phyloP scores from a whole-genome alignment of 2,113 vertebrate species.

The Caloenas nicobarica region DNA sequence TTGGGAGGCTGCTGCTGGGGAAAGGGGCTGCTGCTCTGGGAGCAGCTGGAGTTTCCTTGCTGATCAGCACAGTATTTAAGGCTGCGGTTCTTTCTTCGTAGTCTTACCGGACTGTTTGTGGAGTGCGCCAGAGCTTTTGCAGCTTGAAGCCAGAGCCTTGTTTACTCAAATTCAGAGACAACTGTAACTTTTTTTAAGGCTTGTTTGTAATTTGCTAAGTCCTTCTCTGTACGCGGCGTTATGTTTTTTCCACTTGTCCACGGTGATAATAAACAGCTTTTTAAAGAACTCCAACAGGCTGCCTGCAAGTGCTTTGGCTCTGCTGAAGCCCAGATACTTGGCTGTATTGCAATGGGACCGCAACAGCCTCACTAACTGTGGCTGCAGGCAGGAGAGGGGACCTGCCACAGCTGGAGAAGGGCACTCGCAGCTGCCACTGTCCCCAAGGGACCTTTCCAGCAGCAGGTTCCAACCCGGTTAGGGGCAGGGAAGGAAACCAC shows the following conservation, averaged over 20 bases:
- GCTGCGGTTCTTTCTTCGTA: neutral
- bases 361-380: neutral
- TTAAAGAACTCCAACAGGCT: neutral
- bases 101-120: no score
- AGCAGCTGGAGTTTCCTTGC: neutral
- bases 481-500: rapidly evolving
- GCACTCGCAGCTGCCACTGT: neutral
- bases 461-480: neutral
- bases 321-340: neutral
- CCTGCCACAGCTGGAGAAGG: neutral
- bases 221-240: rapidly evolving
- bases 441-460: neutral
- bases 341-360: no score
- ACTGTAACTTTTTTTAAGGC: neutral
- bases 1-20: neutral
- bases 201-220: neutral
- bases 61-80: neutral
- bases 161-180: neutral
- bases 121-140: neutral
- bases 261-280: conserved; percentile 18
- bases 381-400: neutral
- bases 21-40: neutral
- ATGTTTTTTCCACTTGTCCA: neutral
- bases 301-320: neutral
- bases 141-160: neutral